Base-by-base conservation (phyloP, 2,113 vertebrate species). In the Sakesphorus luctuosus region DNA sequence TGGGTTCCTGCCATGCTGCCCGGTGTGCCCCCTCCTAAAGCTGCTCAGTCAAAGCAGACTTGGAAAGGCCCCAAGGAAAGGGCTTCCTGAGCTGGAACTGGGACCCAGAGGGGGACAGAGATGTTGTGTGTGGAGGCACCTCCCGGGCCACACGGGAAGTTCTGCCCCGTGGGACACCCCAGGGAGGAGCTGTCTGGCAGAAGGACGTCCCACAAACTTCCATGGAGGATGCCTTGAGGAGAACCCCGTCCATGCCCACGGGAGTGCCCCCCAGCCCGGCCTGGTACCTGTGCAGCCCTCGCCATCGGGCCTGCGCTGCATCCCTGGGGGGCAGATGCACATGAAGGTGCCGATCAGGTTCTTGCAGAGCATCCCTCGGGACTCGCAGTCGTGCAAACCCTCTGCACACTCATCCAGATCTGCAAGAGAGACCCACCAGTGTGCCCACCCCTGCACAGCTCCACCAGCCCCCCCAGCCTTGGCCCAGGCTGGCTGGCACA, bases 271-370 rank as follows among this genome's bases (percentile, higher is more conserved):
- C 16, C 35, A 50, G 49, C 18, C 33, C 8, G 19, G 31, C 23
- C 7, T 6, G n/a, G 96, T 98, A 99, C 99, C 99, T 98, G 98
- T 98, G 84, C 99, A 99, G 52, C 99, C 98, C 61, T 99, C 99
- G 44, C 98, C 98, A 0, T 99, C 98, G 0, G 98, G 98, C 44
- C 98, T 93, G 38, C 98, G 98, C 72, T 98, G 98, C 98, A 98
- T 99, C 31, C 99, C 99, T 0, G 97, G 97, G 0, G 99, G 99
- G 69, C 99, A 99, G 98, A 99, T 97, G 72, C 99, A 99, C 96
- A 98, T 97, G 88, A 99, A 99, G 90, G 98, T 99, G 49, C 99
- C 99, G 0, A 99, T 99, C 78, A 99, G 98, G 90, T 99, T 99
- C 97, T 99, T 99, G 90, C 99, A 99, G 77, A 98, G 97, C 99